Evolutionary conservation across 2,797 vertebrate genomes (phyloP).

Genomic region (Lerista edwardsae): DNA sequence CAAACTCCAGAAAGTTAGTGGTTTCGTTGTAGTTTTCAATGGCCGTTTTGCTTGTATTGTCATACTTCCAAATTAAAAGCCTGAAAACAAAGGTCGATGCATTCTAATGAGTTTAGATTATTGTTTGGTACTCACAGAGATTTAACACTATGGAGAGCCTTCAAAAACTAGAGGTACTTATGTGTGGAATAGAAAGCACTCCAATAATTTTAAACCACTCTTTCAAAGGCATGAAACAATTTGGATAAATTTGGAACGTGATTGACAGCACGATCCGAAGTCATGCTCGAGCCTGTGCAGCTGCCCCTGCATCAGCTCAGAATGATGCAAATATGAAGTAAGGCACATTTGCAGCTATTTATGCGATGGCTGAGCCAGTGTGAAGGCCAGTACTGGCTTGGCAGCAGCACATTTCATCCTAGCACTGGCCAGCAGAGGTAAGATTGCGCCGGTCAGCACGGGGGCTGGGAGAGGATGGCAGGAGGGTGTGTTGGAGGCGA

Average conservation of each 20-base stretch:
- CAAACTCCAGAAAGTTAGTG: constrained; percentile 38
- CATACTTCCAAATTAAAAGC: constrained; percentile 66
- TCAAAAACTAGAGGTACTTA: constrained; percentile 71
- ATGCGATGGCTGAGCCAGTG: too few relatives aligned
- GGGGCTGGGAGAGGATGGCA: too few relatives aligned
- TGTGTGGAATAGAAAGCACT: constrained; percentile 67
- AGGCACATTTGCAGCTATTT: too few relatives aligned
- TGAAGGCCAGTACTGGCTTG: too few relatives aligned
- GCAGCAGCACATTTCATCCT: too few relatives aligned
- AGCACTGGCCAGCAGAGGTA: too few relatives aligned
- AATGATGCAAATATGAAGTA: too few relatives aligned
- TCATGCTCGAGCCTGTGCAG: too few relatives aligned
- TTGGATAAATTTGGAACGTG: constrained; percentile 76
- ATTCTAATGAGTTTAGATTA: constrained; percentile 57
- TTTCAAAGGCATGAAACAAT: constrained; percentile 59
- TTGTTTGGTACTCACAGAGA: constrained; percentile 45
- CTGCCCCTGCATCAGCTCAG: too few relatives aligned
- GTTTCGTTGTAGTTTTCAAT: constrained; percentile 46
- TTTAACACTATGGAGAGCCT: constrained; percentile 70
- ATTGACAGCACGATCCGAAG: constrained; percentile 27
- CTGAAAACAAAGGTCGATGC: constrained; percentile 49
- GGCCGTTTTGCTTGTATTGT: constrained; percentile 58
- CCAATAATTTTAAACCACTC: constrained; percentile 73
- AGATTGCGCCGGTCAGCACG: too few relatives aligned
- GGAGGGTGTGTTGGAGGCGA: too few relatives aligned